Percentiles rank a stretch among this genome's conserved stretches.
These are phyloP conservation scores for Momotus momota DNA, from an alignment of 2,797 vertebrate genomes.

Conservation along the genomic window DNA sequence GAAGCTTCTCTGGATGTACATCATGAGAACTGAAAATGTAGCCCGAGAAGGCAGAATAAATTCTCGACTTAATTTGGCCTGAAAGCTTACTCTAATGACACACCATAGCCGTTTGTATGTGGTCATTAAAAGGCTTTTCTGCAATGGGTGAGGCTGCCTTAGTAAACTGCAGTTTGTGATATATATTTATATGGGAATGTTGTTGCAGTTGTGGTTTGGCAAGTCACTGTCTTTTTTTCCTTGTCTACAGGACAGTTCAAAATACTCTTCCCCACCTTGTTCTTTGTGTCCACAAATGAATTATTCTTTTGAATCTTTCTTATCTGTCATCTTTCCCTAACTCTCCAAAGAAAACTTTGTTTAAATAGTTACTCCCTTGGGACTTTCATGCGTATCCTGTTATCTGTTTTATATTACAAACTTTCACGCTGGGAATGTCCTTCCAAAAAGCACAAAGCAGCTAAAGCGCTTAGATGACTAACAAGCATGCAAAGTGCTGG, in stretches of 20 bases:
- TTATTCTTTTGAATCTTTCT: slow-evolving; percentile 34
- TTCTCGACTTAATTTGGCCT: not conserved
- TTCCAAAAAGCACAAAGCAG: slow-evolving; percentile 40
- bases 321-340: slow-evolving; percentile 23
- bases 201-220: not conserved
- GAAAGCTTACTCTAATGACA: not conserved
- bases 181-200: not conserved
- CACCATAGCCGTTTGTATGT: not conserved
- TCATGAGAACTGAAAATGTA: not conserved
- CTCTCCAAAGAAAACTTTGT: slow-evolving; percentile 59
- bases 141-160: not conserved
- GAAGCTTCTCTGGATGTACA: not conserved
- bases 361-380: slow-evolving; percentile 55
- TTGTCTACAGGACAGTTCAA: not conserved
- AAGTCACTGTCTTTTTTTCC: not conserved
- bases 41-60: not conserved
- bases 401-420: slow-evolving; percentile 48
- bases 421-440: slow-evolving; percentile 49
- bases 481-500: not conserved
- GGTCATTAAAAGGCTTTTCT: slow-evolving; percentile 2
- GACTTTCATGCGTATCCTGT: slow-evolving; percentile 54
- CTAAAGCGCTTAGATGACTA: slow-evolving; percentile 25
- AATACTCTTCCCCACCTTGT: not conserved
- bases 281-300: not conserved
- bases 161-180: not conserved